A percentile compares a stretch with the other conserved stretches of the same genome.
phyloP scores from a whole-genome alignment of 2,113 vertebrate species.

The Laticauda colubrina region DNA sequence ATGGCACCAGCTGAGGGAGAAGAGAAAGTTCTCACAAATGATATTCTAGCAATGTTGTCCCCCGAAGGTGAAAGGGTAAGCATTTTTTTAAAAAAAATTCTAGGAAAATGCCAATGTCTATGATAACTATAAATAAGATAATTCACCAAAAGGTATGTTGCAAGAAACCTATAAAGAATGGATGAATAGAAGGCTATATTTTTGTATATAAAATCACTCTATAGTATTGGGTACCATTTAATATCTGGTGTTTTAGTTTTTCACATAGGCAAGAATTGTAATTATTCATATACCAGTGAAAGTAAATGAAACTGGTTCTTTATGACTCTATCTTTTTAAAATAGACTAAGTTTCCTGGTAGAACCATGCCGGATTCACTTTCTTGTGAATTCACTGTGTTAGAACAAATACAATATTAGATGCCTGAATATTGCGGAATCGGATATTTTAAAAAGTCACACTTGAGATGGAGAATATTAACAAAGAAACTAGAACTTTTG shows the following conservation, averaged over 20 bases:
- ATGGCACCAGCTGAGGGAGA: conserved; percentile 60
- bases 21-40: conserved; percentile 75
- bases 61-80: conserved; percentile 81
- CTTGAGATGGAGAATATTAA: neutral
- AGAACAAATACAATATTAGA: neutral
- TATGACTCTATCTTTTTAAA: neutral
- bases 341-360: neutral
- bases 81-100: neutral
- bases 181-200: neutral
- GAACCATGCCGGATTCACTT: neutral
- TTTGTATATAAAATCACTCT: neutral
- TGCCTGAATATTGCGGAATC: neutral
- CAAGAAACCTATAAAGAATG: too few relatives aligned
- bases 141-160: neutral
- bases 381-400: neutral
- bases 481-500: neutral
- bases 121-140: neutral
- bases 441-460: neutral
- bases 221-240: neutral
- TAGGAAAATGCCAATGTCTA: neutral
- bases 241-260: neutral
- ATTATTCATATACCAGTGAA: neutral
- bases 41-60: conserved; percentile 82
- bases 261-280: neutral
- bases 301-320: neutral